Percentiles rank a stretch among this genome's conserved stretches.
Conservation (phyloP, 2,888 invertebrate genomes). For the Keiferia lycopersicella region DNA sequence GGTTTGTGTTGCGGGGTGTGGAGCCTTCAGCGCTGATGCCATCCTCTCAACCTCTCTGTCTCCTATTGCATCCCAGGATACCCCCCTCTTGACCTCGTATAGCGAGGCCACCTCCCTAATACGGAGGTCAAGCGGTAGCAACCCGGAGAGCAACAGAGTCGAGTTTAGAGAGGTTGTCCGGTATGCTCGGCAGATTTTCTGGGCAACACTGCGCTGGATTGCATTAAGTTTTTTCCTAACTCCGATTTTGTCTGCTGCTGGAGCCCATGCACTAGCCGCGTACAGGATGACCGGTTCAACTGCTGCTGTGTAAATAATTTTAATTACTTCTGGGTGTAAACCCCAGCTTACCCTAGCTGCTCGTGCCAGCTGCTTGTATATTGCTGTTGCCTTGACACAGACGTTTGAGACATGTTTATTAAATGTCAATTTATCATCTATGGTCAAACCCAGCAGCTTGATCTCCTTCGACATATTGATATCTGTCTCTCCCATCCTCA, state of each 20-base stretch:
- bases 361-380: background rate
- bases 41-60: background rate
- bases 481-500: background rate
- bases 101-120: constrained; percentile 8
- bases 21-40: background rate
- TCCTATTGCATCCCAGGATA: background rate
- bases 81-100: constrained; percentile 1
- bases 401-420: constrained; percentile 6
- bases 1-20: background rate
- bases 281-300: too few relatives aligned
- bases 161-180: too few relatives aligned
- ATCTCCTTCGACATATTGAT: constrained; percentile 5
- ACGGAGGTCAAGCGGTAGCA: constrained; percentile 24
- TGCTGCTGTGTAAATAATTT: too few relatives aligned
- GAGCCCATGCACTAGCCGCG: too few relatives aligned
- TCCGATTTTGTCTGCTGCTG: too few relatives aligned
- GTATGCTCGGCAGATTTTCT: too few relatives aligned
- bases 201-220: too few relatives aligned
- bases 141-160: constrained; percentile 9
- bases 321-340: too few relatives aligned
- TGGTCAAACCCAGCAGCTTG: background rate
- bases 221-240: too few relatives aligned
- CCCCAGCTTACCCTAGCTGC: too few relatives aligned
- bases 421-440: constrained; percentile 2
- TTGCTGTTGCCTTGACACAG: background rate